A percentile compares a stretch with the other conserved stretches of the same genome.
Conservation (phyloP, 2,888 invertebrate genomes). For the Drosophila nigritarsus region DNA sequence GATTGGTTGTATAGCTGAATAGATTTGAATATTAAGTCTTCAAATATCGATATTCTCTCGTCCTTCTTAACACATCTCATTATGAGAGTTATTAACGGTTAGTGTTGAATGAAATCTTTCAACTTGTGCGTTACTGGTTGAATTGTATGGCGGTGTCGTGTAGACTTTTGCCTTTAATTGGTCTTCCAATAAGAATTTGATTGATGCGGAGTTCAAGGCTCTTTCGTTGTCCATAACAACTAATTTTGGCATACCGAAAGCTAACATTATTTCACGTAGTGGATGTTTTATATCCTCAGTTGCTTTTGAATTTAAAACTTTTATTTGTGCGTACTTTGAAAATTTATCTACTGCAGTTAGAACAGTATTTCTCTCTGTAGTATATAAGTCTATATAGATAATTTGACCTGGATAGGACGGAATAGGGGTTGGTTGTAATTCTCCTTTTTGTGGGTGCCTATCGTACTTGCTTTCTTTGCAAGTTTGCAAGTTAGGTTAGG, state of each 20-base stretch:
- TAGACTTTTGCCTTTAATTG: constrained; percentile 26
- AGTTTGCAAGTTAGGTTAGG: constrained; percentile 7
- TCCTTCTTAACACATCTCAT: constrained; percentile 28
- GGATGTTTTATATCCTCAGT: constrained; percentile 37
- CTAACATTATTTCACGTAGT: constrained; percentile 27
- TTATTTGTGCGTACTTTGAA: neutral
- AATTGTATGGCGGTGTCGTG: constrained; percentile 1
- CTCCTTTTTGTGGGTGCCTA: constrained; percentile 25
- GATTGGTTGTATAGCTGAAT: constrained; percentile 40
- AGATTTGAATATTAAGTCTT: constrained; percentile 26
- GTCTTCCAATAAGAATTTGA: constrained; percentile 40
- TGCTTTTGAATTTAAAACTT: constrained; percentile 13
- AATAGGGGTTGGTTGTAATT: constrained; percentile 34
- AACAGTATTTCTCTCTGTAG: constrained; percentile 15
- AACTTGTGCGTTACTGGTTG: constrained; percentile 11
- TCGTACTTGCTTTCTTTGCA: constrained; percentile 24
- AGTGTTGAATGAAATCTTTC: constrained; percentile 54
- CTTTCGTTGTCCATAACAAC: constrained; percentile 21
- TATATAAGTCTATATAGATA: constrained; percentile 35
- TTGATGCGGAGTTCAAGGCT: constrained; percentile 42
- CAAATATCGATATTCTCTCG: neutral
- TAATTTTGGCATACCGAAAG: neutral
- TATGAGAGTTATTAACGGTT: constrained; percentile 45
- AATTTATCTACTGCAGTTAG: constrained; percentile 20
- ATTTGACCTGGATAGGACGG: constrained; percentile 41